Conservation (phyloP, 2,888 invertebrate species). For the Listrodromus nycthemerus region DNA sequence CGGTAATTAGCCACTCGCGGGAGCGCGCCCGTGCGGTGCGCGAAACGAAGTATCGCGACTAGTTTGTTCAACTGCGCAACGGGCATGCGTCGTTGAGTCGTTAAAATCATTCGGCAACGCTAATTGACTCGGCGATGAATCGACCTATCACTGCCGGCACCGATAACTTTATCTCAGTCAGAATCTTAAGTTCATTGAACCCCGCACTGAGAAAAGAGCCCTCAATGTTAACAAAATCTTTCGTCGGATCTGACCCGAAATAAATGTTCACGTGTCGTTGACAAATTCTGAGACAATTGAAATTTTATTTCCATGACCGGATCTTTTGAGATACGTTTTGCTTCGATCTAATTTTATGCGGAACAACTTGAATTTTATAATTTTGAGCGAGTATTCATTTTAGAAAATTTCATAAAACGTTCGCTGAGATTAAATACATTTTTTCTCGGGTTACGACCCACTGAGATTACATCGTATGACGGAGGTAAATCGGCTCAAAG, state of each 20-base stretch:
- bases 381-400: too few species aligned
- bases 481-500: too few species aligned
- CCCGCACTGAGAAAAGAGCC: neutral
- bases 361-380: too few species aligned
- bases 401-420: too few species aligned
- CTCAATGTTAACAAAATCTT: neutral
- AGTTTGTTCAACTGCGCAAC: constrained; percentile 22
- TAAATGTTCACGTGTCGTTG: neutral
- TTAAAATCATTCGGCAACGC: constrained; percentile 43
- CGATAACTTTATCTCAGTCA: neutral
- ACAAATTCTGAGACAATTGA: neutral
- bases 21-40: constrained; percentile 22
- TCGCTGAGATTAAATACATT: too few species aligned
- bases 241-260: neutral
- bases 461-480: too few species aligned
- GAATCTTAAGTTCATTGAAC: constrained; percentile 17
- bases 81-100: constrained; percentile 36
- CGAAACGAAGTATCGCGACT: constrained; percentile 31
- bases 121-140: constrained; percentile 27
- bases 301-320: neutral
- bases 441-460: too few species aligned
- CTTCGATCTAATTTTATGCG: too few species aligned
- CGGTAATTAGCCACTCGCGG: constrained; percentile 68
- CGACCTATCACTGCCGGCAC: neutral
- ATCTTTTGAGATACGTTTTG: too few species aligned